Conservation (phyloP, 1,140 invertebrate genomes). For the Lepidostoma basale region DNA sequence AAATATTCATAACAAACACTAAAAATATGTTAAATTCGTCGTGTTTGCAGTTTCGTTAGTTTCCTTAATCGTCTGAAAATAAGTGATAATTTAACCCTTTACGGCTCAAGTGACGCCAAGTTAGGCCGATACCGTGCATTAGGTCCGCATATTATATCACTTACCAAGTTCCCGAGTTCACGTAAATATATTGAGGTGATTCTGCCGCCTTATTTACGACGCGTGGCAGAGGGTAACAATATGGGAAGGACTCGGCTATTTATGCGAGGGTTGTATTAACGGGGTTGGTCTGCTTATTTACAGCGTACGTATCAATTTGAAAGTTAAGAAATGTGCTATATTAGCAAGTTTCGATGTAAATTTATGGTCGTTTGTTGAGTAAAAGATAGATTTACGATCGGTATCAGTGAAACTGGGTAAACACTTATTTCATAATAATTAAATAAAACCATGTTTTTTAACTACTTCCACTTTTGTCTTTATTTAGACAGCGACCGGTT, state of each 20-base stretch:
- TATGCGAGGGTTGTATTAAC: not conserved
- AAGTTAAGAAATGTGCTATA: not conserved
- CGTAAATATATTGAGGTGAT: slow-evolving; percentile 7
- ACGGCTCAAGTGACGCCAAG: not conserved
- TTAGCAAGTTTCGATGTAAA: too few species aligned
- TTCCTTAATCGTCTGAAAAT: not conserved
- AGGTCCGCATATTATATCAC: not conserved
- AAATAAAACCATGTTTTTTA: too few species aligned
- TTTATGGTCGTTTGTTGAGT: too few species aligned
- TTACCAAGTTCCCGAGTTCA: not conserved
- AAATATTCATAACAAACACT: too few species aligned
- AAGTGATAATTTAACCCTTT: not conserved
- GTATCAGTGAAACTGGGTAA: too few species aligned
- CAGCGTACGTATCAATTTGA: not conserved
- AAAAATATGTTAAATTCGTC: too few species aligned
- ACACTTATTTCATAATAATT: too few species aligned
- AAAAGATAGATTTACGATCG: too few species aligned
- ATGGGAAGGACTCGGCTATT: not conserved
- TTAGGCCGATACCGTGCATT: not conserved
- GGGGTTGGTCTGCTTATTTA: not conserved
- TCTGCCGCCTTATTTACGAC: not conserved
- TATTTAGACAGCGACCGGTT: too few species aligned
- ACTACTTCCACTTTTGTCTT: too few species aligned
- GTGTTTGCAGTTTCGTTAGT: too few species aligned
- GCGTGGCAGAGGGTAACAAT: not conserved